Percentiles rank a stretch among this genome's conserved stretches.
Conservation (phyloP, 2,888 invertebrate species). For the Leptinotarsa rubiginosa region DNA sequence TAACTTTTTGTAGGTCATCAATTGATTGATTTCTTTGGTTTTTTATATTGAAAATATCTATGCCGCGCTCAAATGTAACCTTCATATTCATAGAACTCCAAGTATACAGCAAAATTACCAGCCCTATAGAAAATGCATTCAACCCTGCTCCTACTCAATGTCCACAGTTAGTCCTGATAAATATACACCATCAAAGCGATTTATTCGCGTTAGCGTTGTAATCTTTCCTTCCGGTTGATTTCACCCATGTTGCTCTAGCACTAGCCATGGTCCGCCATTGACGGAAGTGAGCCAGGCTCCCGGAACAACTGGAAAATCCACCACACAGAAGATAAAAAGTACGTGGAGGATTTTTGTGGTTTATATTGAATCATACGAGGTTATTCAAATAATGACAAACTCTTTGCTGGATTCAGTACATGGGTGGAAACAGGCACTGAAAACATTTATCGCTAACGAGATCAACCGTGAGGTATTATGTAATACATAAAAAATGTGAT, state of each 20-base stretch:
- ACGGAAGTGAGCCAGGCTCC: constrained; percentile 30
- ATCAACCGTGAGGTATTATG: no score
- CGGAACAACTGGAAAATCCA: constrained; percentile 34
- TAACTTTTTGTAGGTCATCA: no score
- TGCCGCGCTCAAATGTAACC: no score
- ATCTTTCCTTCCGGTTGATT: constrained; percentile 63
- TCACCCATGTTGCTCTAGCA: constrained; percentile 48
- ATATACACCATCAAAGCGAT: constrained; percentile 10
- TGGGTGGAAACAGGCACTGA: not conserved
- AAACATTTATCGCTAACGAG: no score
- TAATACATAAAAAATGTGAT: no score
- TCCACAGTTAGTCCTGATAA: constrained; percentile 15
- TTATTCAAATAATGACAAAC: not conserved
- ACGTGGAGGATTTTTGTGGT: constrained; percentile 17
- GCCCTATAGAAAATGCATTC: not conserved
- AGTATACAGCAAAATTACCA: not conserved
- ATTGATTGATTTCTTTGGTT: no score
- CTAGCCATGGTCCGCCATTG: constrained; percentile 18
- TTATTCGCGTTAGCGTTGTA: constrained; percentile 60
- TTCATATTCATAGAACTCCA: not conserved
- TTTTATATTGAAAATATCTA: no score
- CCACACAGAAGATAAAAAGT: constrained; percentile 27
- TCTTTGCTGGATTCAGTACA: not conserved
- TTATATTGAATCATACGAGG: not conserved
- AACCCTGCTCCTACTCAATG: not conserved